Percentiles rank a stretch among this genome's conserved stretches.
Conservation (phyloP, 2,113 vertebrate species). For the Takifugu flavidus region DNA sequence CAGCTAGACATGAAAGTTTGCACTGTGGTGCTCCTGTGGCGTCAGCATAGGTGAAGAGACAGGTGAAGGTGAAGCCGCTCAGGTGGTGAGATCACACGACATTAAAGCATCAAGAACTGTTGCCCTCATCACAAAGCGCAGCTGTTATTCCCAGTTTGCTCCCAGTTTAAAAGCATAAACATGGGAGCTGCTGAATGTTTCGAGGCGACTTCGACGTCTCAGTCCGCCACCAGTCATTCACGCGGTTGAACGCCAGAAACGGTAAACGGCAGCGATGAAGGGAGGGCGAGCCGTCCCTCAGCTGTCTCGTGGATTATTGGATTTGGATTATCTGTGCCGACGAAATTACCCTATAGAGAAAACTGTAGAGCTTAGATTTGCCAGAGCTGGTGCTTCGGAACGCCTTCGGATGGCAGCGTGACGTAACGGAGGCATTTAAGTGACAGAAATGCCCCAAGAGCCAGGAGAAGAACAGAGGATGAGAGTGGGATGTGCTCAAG, state of each 20-base stretch:
- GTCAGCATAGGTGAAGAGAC: too few species aligned
- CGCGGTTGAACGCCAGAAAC: not conserved
- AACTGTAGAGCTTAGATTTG: slow-evolving; percentile 13
- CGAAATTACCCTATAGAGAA: slow-evolving; percentile 42
- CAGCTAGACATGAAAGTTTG: too few species aligned
- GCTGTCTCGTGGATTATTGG: slow-evolving; percentile 47
- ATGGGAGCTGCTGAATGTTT: too few species aligned
- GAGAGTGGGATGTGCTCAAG: slow-evolving; percentile 13
- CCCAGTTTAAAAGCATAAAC: too few species aligned
- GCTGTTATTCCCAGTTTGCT: too few species aligned
- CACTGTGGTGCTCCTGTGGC: too few species aligned
- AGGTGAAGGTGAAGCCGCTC: too few species aligned
- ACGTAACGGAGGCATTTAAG: not conserved
- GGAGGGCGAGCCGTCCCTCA: slow-evolving; percentile 6
- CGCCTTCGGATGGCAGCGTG: not conserved
- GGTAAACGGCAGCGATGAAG: slow-evolving; percentile 1
- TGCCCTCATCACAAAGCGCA: too few species aligned
- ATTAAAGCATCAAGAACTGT: too few species aligned
- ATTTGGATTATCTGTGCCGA: slow-evolving; percentile 47
- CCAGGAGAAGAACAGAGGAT: not conserved
- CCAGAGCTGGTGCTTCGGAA: not conserved
- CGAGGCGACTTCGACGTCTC: too few species aligned
- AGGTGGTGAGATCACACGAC: too few species aligned
- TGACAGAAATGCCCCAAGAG: slow-evolving; percentile 1
- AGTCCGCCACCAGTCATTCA: too few species aligned